Evolutionary conservation across 2,797 vertebrate genomes (phyloP), one percentile per base, ranked within the genome.

Genomic region (Xenentodon cancila): DNA sequence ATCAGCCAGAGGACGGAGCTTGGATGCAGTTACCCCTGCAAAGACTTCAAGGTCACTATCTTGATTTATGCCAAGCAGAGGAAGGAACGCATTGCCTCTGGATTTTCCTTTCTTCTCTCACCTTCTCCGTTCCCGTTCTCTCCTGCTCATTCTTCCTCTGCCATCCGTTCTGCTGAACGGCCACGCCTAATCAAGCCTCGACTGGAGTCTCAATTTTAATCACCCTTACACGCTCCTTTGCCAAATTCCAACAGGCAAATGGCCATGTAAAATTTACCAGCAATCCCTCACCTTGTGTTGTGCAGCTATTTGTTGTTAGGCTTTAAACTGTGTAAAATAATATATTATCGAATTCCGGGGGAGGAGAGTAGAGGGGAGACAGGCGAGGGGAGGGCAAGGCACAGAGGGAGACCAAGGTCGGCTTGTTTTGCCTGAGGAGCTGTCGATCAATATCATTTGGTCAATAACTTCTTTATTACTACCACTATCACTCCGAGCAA

Each of bases 391-490:
- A 88, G 78, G 93, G 93, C 89, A 93, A 96, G 94, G 93, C 95
- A 95, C 95, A 94, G 93, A 95, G 96, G 95, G 94, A 93, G 93
- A 95, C 92, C 93, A 95, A 97, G 97, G 97, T 98, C 95, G 95
- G 93, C 92, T 95, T 94, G 94, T 95, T 96, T 95, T 95, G 96
- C 97, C 96, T 88, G 93, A 95, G 95, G 96, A 98, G 95, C 95
- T 93, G 91, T 86, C 95, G 94, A 99, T 99, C 97, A 96, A 99
- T 99, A 97, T 95, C 89, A 96, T 94, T 95, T 98, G 96, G 96
- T 98, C 97, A 99, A 99, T 99, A 99, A 96, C 94, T 96, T 94
- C 96, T 98, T 98, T 99, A 99, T 99, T 98, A 98, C 96, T 95
- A 91, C 71, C 91, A 94, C 94, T 94, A 95, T 95, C 94, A 97